These are phyloP conservation scores for Coluber constrictor DNA, from an alignment of 2,797 vertebrate genomes.

Conservation along the genomic window DNA sequence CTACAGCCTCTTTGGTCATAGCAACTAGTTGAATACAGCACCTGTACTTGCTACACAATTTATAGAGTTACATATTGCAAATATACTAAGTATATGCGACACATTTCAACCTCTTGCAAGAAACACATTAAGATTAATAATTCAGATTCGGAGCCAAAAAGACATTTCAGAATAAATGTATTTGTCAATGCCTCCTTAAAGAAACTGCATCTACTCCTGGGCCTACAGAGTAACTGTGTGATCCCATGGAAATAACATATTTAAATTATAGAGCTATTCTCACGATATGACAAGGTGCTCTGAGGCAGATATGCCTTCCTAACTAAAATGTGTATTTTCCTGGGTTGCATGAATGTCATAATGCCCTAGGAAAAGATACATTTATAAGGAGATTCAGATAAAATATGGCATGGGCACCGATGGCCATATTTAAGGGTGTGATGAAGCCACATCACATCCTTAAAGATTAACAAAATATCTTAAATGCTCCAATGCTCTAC, in stretches of 20 bases:
- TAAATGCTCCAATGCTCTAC: neutral
- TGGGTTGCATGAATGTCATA: neutral
- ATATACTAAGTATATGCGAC: neutral
- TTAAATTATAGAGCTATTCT: neutral
- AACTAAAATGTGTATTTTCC: neutral
- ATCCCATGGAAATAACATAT: neutral
- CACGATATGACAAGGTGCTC: neutral
- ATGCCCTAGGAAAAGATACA: neutral
- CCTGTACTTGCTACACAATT: neutral
- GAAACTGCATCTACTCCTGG: neutral
- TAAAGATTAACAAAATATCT: neutral
- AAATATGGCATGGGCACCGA: neutral
- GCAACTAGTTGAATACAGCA: neutral
- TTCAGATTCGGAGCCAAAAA: neutral
- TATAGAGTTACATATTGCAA: neutral
- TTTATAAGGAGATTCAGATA: neutral
- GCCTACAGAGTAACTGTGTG: neutral
- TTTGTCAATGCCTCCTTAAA: neutral
- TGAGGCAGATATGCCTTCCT: neutral
- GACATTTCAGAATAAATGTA: neutral
- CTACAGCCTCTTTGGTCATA: neutral
- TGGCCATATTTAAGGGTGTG: neutral
- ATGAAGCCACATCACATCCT: neutral
- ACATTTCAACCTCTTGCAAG: neutral
- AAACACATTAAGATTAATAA: neutral